Base-by-base conservation (phyloP, 2,113 vertebrate species). In the Pimephales promelas region DNA sequence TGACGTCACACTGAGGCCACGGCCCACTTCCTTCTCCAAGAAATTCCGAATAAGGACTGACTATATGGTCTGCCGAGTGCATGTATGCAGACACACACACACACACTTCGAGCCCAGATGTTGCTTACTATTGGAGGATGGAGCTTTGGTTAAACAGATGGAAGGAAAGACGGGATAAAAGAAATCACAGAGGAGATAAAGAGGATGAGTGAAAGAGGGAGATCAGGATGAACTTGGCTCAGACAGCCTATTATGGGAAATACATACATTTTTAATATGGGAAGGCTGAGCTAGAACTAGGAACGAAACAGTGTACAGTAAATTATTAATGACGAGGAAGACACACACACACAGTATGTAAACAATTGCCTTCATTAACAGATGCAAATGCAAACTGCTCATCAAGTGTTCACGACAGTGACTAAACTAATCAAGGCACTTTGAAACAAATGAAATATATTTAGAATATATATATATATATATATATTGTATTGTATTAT, bases 11-110 rank as follows among this genome's bases (percentile, higher is more conserved):
- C 54, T 81, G 79, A 85, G 85, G 85, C 88, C 85, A 84, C 90
- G 90, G 59, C 91, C 92, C 84, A 92, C 91, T 94, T 94, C 94
- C 94, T 94, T 92, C 87, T 92, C 83, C 87, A 87, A 87, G 59
- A 83, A 83, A 89, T 87, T 85, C 92, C 93, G 78, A 91, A 93
- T 92, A 94, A 92, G 93, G 93, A 82, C 61, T 73, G 83, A 66
- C 74, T 75, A n/a, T 71, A 70, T 24, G 26, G 72, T n/a, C 49
- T 76, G 36, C 10, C 20, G 10, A 76, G 47, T 31, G 22, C 36
- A 87, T 8, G 28, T 73, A 18, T 40, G 43, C 24, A 6, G 40
- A 10, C 40, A 47, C 79, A 75, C n/a, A 28, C 34, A 76, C 77
- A 75, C 49, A 43, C 13, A 4, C 14, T 18, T 56, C 18, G 6